Evolutionary conservation across 2,113 vertebrate species (phyloP).

Genomic region (Pteronura brasiliensis): DNA sequence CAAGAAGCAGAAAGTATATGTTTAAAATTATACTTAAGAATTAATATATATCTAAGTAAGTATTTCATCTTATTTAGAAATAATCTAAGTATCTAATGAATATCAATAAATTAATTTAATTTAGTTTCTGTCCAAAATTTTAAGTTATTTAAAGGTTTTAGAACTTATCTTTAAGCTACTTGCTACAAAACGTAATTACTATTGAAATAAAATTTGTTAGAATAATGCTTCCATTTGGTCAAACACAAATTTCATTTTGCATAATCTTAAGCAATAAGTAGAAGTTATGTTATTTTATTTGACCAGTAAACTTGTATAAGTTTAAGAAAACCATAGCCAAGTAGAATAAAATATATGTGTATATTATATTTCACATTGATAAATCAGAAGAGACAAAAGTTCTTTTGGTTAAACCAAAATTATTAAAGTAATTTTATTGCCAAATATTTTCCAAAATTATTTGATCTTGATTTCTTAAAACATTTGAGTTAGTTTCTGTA

Average conservation of each 20-base stretch:
- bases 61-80: neutral
- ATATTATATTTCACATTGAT: neutral
- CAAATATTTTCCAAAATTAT: slow-evolving; percentile 16
- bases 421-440: neutral
- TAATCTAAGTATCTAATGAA: neutral
- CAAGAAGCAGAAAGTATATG: neutral
- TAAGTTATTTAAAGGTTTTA: slow-evolving; percentile 20
- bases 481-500: neutral
- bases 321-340: neutral
- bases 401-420: neutral
- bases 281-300: neutral
- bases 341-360: neutral
- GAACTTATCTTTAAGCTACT: slow-evolving; percentile 31
- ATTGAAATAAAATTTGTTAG: neutral
- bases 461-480: slow-evolving; percentile 2
- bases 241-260: neutral
- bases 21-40: neutral
- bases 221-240: neutral
- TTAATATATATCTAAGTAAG: neutral
- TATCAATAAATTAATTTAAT: slow-evolving; percentile 22
- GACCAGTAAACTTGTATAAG: neutral
- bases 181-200: slow-evolving; percentile 25
- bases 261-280: neutral
- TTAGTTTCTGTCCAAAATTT: neutral
- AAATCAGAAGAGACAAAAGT: neutral